Base-by-base conservation (phyloP, 2,888 invertebrate species). In the Parapristionchus giblindavisi region DNA sequence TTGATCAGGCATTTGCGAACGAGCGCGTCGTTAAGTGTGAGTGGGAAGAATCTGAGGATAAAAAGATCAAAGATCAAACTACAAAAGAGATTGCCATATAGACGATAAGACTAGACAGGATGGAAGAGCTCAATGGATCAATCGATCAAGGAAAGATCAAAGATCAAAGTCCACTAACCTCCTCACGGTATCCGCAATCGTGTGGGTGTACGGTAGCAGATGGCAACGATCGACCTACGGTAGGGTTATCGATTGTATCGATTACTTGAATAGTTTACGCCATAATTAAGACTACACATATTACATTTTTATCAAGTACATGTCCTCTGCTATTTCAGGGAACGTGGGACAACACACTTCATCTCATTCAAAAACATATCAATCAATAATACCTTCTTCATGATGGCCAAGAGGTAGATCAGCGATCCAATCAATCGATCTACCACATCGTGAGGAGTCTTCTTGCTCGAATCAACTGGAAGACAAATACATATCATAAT, bases 1-100 rank as follows among this genome's bases (percentile, higher is more conserved):
- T 87, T 87, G 29, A 84, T 80, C 0, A 81, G 73, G 52, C 77
- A 79, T 54, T 83, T 77, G 79, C 87, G 87, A 17, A 83, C 79
- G 0, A 83, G 74, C 52, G 81, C 43, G 48, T 71, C 56, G 8
- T 70, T 36, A 27, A 32, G 36, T 27, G 74, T 74, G 17, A 81
- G 76, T 3, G 81, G 80, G 32, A 80, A 80, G 14, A 78, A 74
- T 17, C 70, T 71, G 70, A n/a, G 43, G 8, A 14, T 21, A 38
- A 2, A 1, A 17, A 17, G 21, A n/a, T 4, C 3, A 29, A 24
- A 14, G 14, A n/a, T 38, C 6, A 14, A 6, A 24, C 54, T n/a
- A 54, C 6, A 54, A 54, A n/a, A 24, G 24, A 54, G 6, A 54
- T 14, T 14, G 6, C 6, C 11, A n/a, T n/a, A n/a, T 6, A 14